A percentile compares a stretch with the other conserved stretches of the same genome.
phyloP scores from a whole-genome alignment of 37 sponge, comb jelly and placozoan species.

The Chondrosia reniformis region DNA sequence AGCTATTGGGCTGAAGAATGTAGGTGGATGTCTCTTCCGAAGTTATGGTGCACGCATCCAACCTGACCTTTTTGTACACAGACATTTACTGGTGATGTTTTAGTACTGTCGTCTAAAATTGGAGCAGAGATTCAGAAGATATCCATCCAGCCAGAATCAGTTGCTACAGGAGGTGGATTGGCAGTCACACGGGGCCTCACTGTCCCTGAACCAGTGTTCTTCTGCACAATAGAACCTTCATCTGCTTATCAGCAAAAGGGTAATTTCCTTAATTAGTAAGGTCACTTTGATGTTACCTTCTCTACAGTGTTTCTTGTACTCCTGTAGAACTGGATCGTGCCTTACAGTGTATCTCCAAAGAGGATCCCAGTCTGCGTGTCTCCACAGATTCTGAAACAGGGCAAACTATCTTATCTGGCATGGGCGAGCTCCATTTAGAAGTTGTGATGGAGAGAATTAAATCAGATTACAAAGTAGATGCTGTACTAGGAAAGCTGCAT shows the following conservation, averaged over 20 bases:
- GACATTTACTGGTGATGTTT: slow-evolving; percentile 73
- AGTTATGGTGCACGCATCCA: background rate
- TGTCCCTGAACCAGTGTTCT: slow-evolving; percentile 89
- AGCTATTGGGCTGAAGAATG: slow-evolving; percentile 81
- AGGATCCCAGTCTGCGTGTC: slow-evolving; percentile 94
- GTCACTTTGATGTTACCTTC: background rate
- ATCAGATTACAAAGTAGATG: slow-evolving; percentile 65
- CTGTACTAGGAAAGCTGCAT: slow-evolving; percentile 72
- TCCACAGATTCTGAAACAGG: slow-evolving; percentile 69
- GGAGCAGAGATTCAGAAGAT: background rate
- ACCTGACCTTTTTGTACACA: background rate
- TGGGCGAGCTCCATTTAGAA: slow-evolving; percentile 97
- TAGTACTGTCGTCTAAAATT: slow-evolving; percentile 41
- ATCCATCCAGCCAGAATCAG: background rate
- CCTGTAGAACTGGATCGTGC: slow-evolving; percentile 79
- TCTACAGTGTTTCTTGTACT: background rate
- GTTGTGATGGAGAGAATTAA: slow-evolving; percentile 66
- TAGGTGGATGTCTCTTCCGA: slow-evolving; percentile 25
- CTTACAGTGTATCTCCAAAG: slow-evolving; percentile 56
- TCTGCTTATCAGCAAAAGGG: slow-evolving; percentile 76
- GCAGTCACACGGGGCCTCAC: slow-evolving; percentile 17
- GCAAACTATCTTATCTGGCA: slow-evolving; percentile 89
- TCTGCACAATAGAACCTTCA: slow-evolving; percentile 85
- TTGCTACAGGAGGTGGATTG: background rate
- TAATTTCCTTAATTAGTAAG: slow-evolving; percentile 1